Evolutionary conservation across 1,140 invertebrate species (phyloP).

Genomic region (Drosophila triauraria): DNA sequence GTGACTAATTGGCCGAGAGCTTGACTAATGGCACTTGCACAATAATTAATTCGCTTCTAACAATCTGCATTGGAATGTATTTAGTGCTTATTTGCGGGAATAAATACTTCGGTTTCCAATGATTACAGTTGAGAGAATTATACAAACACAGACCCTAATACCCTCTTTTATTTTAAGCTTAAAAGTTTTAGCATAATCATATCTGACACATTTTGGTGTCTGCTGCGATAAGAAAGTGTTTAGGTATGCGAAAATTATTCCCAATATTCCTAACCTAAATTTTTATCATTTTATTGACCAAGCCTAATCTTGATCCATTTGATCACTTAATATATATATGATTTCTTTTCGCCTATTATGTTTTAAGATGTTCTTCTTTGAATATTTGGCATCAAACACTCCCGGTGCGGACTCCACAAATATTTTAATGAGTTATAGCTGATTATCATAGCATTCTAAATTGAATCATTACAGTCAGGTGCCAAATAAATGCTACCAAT

Average conservation of each 20-base stretch:
- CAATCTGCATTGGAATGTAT: conserved; percentile 16
- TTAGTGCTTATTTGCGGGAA: conserved; percentile 16
- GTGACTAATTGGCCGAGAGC: conserved; percentile 39
- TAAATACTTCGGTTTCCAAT: conserved; percentile 19
- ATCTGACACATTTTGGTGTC: conserved; percentile 10
- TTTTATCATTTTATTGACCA: conserved; percentile 10
- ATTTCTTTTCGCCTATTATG: not conserved
- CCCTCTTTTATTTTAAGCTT: not conserved
- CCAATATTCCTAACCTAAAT: conserved; percentile 15
- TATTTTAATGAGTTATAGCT: not conserved
- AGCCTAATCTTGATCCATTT: conserved; percentile 37
- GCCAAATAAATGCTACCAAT: conserved; percentile 4
- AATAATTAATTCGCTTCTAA: conserved; percentile 15
- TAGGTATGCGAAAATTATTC: conserved; percentile 1
- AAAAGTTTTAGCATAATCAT: not conserved
- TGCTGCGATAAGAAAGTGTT: conserved; percentile 2
- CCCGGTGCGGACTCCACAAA: not conserved
- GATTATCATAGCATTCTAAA: not conserved
- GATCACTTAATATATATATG: conserved; percentile 24
- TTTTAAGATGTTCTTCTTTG: not conserved
- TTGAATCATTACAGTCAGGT: conserved; percentile 6
- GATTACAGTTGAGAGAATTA: not conserved
- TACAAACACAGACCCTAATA: not conserved
- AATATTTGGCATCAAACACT: not conserved
- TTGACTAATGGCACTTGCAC: conserved; percentile 43